Conservation (phyloP, 2,113 vertebrate species). For the Plecotus auritus region DNA sequence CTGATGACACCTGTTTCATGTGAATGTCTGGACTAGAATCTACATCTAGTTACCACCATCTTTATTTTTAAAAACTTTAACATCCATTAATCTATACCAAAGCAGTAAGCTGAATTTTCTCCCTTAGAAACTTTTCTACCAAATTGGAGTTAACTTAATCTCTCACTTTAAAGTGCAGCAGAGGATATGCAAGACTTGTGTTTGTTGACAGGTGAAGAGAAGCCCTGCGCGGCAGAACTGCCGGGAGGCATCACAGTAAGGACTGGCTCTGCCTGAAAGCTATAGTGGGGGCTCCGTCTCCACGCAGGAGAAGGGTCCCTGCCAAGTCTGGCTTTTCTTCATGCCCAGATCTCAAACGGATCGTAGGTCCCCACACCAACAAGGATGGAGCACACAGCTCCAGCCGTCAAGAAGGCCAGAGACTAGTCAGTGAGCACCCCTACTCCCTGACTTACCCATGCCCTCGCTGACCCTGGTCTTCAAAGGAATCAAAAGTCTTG, state of each 20-base stretch:
- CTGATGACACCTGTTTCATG: background rate
- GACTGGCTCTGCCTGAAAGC: background rate
- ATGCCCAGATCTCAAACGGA: background rate
- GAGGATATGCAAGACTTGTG: background rate
- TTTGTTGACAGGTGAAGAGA: background rate
- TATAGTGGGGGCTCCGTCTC: background rate
- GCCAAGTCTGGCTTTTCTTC: background rate
- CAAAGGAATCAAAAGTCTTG: background rate
- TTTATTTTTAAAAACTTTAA: background rate
- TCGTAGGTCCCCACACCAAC: background rate
- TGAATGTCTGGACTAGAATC: background rate
- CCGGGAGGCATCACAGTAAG: background rate
- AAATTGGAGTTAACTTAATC: background rate
- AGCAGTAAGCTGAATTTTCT: background rate
- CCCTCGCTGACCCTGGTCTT: rapidly evolving
- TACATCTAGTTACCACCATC: background rate
- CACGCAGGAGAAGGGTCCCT: background rate
- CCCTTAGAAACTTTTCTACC: background rate
- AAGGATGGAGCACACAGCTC: background rate
- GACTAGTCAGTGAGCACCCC: no score
- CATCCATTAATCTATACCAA: background rate
- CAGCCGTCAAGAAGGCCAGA: background rate
- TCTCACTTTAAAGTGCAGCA: conserved; percentile 24
- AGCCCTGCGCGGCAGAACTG: background rate
- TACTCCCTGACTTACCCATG: rapidly evolving